Evolutionary conservation across 2,797 vertebrate species (phyloP).

Genomic region (Pseudochromis fuscus): DNA sequence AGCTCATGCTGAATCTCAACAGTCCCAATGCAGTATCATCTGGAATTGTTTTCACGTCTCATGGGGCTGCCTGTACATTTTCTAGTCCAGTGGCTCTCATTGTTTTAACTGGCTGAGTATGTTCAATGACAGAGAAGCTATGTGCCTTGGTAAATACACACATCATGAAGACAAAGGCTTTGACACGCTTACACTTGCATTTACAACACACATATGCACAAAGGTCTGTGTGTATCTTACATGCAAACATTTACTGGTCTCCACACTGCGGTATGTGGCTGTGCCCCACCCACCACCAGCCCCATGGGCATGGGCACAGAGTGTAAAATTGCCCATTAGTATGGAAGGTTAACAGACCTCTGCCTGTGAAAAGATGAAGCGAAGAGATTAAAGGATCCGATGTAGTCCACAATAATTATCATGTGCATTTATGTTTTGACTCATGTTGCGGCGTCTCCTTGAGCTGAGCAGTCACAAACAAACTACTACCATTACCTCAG

Average conservation of each 20-base stretch:
- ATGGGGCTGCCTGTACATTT: constrained; percentile 72
- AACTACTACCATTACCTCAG: constrained; percentile 75
- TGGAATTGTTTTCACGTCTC: constrained; percentile 73
- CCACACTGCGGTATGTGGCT: constrained; percentile 40
- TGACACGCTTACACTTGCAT: constrained; percentile 44
- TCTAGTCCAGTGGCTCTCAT: constrained; percentile 75
- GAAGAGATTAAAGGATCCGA: constrained; percentile 53
- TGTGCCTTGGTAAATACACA: constrained; percentile 86
- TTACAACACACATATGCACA: constrained; percentile 43
- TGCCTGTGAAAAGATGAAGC: constrained; percentile 61
- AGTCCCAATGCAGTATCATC: constrained; percentile 71
- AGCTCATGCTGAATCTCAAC: constrained; percentile 64
- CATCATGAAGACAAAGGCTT: constrained; percentile 68
- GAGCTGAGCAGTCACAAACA: constrained; percentile 51
- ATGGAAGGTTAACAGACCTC: constrained; percentile 67
- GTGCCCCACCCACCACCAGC: constrained; percentile 9
- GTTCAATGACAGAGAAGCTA: constrained; percentile 80
- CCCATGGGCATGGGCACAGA: constrained; percentile 26
- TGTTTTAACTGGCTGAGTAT: constrained; percentile 81
- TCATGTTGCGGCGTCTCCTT: constrained; percentile 35
- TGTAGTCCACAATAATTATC: constrained; percentile 47
- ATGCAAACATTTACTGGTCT: constrained; percentile 63
- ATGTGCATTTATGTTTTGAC: constrained; percentile 67
- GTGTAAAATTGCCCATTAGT: constrained; percentile 71
- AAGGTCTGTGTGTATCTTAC: constrained; percentile 41